Evolutionary conservation across 2,113 vertebrate species (phyloP).

Genomic region (Puffinus mauretanicus): DNA sequence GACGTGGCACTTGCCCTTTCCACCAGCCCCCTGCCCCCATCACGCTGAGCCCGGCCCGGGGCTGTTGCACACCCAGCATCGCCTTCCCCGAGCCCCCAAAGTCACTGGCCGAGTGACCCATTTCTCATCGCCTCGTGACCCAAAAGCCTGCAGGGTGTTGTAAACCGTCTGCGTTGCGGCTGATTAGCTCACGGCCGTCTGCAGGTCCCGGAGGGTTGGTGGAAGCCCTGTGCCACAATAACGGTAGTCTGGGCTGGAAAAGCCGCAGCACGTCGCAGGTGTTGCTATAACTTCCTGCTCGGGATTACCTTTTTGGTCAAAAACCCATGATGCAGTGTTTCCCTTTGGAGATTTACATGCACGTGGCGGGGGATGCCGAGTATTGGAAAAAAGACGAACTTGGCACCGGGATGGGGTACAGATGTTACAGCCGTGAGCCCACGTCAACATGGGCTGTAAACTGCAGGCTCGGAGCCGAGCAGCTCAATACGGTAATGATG

Average conservation of each 20-base stretch:
- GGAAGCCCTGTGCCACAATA: neutral
- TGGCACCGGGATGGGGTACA: neutral
- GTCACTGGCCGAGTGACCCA: neutral
- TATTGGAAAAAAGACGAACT: neutral
- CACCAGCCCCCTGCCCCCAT: neutral
- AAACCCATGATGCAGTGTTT: neutral
- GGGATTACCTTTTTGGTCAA: neutral
- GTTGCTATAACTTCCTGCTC: neutral
- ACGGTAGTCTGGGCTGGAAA: neutral
- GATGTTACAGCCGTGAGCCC: neutral
- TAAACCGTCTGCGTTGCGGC: neutral
- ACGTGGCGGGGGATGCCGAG: neutral
- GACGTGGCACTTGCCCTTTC: neutral
- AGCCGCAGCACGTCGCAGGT: neutral
- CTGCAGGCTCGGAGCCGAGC: neutral
- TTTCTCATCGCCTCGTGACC: neutral
- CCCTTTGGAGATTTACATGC: slow-evolving; percentile 20
- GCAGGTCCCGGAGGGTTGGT: neutral
- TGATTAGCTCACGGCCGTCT: neutral
- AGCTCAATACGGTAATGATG: rapidly evolving
- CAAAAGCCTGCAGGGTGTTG: neutral
- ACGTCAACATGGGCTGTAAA: neutral
- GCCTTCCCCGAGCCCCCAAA: rapidly evolving
- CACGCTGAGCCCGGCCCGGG: rapidly evolving
- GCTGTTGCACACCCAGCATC: neutral